phyloP scores from a whole-genome alignment of 2,888 invertebrate genomes.

The Cremastinae sp. region DNA sequence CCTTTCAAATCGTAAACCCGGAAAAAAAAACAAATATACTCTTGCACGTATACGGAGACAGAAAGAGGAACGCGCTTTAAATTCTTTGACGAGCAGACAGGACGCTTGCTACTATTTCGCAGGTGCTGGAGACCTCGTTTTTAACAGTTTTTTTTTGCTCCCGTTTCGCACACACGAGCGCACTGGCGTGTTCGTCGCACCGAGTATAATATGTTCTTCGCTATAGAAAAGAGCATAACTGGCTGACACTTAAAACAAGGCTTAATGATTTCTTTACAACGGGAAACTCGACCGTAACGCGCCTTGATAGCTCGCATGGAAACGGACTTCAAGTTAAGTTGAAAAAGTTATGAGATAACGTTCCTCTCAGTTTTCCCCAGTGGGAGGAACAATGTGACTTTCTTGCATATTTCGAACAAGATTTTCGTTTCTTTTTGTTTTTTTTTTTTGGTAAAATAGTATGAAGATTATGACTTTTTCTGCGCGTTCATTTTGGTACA shows the following conservation, averaged over 20 bases:
- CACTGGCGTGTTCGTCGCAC: not conserved
- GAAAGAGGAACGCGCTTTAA: constrained; percentile 18
- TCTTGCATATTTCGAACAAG: constrained; percentile 13
- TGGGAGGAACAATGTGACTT: constrained; percentile 2
- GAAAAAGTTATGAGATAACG: constrained; percentile 22
- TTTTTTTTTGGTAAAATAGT: not conserved
- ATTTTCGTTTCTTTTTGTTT: not conserved
- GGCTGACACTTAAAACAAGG: constrained; percentile 18
- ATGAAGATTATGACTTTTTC: not conserved
- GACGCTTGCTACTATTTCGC: constrained; percentile 40
- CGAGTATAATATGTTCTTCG: constrained; percentile 1
- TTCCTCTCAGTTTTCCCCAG: not conserved
- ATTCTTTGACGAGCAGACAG: constrained; percentile 32
- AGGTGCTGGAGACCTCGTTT: constrained; percentile 39
- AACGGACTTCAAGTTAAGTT: constrained; percentile 5
- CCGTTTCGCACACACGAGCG: constrained; percentile 14
- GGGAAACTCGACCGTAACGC: constrained; percentile 1
- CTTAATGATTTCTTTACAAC: constrained; percentile 26
- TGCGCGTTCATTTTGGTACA: no score
- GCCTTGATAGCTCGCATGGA: not conserved
- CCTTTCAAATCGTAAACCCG: constrained; percentile 45
- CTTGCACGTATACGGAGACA: constrained; percentile 1
- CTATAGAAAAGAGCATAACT: constrained; percentile 12
- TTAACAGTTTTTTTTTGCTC: constrained; percentile 25
- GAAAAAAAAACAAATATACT: constrained; percentile 9